Evolutionary conservation across 1,140 invertebrate species (phyloP).

Genomic region (Phthorimaea operculella): DNA sequence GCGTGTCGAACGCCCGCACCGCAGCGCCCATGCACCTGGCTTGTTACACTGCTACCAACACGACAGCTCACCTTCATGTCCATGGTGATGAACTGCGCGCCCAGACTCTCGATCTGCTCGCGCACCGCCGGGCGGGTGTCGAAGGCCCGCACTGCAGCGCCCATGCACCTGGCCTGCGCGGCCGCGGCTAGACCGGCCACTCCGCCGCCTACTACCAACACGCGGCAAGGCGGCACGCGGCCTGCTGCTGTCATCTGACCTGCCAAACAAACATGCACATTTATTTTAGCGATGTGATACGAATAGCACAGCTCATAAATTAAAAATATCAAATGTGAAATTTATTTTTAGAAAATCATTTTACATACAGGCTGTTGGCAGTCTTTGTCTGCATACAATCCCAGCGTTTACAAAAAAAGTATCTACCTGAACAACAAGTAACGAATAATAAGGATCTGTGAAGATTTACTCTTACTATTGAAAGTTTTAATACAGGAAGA

Average conservation of each 20-base stretch:
- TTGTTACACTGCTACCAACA: no score
- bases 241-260: constrained; percentile 89
- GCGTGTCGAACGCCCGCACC: constrained; percentile 88
- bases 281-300: neutral
- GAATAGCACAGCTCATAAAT: neutral
- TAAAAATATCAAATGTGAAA: no score
- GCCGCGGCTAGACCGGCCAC: constrained; percentile 89
- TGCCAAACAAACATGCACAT: constrained; percentile 31
- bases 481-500: no score
- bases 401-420: no score
- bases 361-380: no score
- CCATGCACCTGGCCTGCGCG: constrained; percentile 89
- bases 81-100: constrained; percentile 87
- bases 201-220: constrained; percentile 89
- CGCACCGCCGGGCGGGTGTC: constrained; percentile 88
- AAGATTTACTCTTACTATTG: no score
- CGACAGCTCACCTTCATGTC: constrained; percentile 71
- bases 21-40: constrained; percentile 91
- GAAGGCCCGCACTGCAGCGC: constrained; percentile 88
- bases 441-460: no score
- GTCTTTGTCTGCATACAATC: no score
- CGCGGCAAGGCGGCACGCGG: constrained; percentile 86
- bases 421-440: no score
- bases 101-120: constrained; percentile 90
- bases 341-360: no score